Conservation (phyloP, 2,113 vertebrate species). For the Tenrec ecaudatus region DNA sequence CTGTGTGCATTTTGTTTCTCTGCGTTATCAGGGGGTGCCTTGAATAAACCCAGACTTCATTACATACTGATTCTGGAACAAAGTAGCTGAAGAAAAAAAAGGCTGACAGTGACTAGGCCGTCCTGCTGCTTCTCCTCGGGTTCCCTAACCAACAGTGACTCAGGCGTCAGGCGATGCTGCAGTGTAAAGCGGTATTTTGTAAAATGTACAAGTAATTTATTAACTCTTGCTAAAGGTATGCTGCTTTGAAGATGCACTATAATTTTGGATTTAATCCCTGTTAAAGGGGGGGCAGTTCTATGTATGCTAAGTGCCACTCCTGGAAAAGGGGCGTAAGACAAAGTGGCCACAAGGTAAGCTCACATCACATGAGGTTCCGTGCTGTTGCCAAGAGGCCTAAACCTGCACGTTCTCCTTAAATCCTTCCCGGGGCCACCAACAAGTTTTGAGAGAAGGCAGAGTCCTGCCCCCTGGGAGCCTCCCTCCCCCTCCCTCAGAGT, state of each 20-base stretch:
- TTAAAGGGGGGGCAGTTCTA: constrained; percentile 83
- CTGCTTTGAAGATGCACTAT: constrained; percentile 91
- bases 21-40: constrained; percentile 93
- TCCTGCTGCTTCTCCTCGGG: constrained; percentile 83
- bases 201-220: constrained; percentile 90
- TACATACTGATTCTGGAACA: constrained; percentile 91
- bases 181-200: constrained; percentile 86
- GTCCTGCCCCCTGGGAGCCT: constrained; percentile 46
- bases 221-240: constrained; percentile 89
- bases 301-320: constrained; percentile 83
- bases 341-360: constrained; percentile 73
- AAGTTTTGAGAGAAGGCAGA: constrained; percentile 38
- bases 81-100: constrained; percentile 78
- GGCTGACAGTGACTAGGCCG: constrained; percentile 75
- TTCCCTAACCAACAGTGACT: constrained; percentile 84
- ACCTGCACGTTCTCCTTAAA: constrained; percentile 66
- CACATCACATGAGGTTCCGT: constrained; percentile 68
- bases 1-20: constrained; percentile 86
- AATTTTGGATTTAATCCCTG: constrained; percentile 89
- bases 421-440: not conserved
- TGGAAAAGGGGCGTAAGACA: constrained; percentile 82
- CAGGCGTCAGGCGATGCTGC: constrained; percentile 90
- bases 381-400: constrained; percentile 74
- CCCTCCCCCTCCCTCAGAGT: not conserved
- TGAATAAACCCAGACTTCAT: constrained; percentile 86